These are phyloP conservation scores for Euura saliciscinereae DNA, from an alignment of 1,140 invertebrate species.

Conservation along the genomic window DNA sequence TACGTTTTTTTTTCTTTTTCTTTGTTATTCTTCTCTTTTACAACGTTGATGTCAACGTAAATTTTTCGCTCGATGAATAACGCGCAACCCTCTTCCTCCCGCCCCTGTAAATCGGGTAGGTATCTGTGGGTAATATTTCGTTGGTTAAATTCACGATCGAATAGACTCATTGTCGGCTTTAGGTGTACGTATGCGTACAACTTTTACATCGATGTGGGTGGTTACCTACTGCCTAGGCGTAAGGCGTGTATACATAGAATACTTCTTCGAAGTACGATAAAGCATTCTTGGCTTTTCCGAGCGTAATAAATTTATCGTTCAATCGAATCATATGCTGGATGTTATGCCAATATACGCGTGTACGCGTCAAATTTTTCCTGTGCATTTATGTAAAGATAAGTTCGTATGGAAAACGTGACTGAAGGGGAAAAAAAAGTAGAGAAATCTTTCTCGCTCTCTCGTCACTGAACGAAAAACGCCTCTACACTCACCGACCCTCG, in stretches of 20 bases:
- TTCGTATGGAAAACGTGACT: not conserved
- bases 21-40: too few relatives aligned
- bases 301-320: not conserved
- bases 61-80: too few relatives aligned
- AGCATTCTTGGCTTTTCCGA: not conserved
- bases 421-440: not conserved
- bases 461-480: not conserved
- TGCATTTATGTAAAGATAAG: not conserved
- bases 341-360: not conserved
- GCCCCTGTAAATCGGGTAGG: too few relatives aligned
- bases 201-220: too few relatives aligned
- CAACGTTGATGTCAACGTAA: too few relatives aligned
- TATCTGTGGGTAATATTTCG: too few relatives aligned
- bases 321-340: not conserved
- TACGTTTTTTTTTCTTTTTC: too few relatives aligned
- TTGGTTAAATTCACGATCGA: too few relatives aligned
- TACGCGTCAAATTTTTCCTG: not conserved
- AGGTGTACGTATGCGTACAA: too few relatives aligned
- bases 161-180: too few relatives aligned
- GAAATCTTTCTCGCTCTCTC: not conserved
- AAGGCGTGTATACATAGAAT: not conserved
- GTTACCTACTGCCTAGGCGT: too few relatives aligned
- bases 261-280: not conserved
- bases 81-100: too few relatives aligned
- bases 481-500: not conserved